Evolutionary conservation across 2,113 vertebrate genomes (phyloP).

Genomic region (Brachypteracias leptosomus): DNA sequence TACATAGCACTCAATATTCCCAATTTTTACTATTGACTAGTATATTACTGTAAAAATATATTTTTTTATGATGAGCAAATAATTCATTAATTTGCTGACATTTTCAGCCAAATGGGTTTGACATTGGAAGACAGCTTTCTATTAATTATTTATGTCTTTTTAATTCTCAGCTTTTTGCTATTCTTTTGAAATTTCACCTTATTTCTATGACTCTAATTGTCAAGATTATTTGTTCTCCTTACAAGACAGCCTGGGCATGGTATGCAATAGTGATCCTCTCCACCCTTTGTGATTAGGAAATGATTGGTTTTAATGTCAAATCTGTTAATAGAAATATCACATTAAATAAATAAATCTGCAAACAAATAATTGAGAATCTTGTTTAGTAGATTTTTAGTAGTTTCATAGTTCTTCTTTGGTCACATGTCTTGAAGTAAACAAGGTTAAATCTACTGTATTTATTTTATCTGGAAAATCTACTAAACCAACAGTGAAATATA

Average conservation of each 20-base stretch:
- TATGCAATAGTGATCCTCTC: neutral
- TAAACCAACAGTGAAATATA: neutral
- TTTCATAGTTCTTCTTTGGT: neutral
- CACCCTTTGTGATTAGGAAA: neutral
- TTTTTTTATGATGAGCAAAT: neutral
- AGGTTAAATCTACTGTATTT: neutral
- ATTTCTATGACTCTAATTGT: neutral
- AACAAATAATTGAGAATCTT: neutral
- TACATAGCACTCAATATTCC: neutral
- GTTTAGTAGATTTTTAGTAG: neutral
- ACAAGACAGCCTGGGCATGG: neutral
- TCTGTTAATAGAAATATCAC: neutral
- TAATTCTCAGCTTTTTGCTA: neutral
- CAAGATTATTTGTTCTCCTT: neutral
- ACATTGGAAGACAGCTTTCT: neutral
- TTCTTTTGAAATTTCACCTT: neutral
- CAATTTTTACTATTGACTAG: neutral
- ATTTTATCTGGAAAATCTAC: neutral
- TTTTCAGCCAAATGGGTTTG: neutral
- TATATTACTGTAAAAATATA: neutral
- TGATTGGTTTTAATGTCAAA: neutral
- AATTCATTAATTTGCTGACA: neutral
- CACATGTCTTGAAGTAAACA: neutral
- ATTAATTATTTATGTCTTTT: neutral
- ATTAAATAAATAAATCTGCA: neutral